These are phyloP conservation scores for Gouania willdenowi DNA, from an alignment of 2,797 vertebrate species.

Conservation along the genomic window DNA sequence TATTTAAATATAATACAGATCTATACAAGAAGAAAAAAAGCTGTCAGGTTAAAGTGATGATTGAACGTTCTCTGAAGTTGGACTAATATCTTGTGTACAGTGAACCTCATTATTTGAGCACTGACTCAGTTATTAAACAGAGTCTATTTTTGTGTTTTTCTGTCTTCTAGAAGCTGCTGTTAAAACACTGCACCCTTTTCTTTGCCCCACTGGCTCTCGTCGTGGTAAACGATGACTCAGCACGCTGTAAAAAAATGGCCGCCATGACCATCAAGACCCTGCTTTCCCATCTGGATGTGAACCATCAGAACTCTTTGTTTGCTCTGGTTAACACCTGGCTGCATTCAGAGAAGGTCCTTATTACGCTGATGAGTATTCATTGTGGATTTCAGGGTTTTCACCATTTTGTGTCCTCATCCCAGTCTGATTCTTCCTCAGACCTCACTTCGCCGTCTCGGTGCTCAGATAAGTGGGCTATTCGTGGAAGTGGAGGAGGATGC, in stretches of 20 bases:
- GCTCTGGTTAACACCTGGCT: slow-evolving; percentile 83
- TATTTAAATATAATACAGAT: too few relatives aligned
- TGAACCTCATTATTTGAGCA: too few relatives aligned
- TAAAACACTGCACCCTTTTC: slow-evolving; percentile 83
- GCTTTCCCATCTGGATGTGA: slow-evolving; percentile 74
- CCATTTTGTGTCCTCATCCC: too few relatives aligned
- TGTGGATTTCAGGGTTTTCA: too few relatives aligned
- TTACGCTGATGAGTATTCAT: too few relatives aligned
- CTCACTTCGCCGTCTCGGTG: slow-evolving; percentile 82
- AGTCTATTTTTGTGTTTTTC: neutral
- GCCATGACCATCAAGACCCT: slow-evolving; percentile 84
- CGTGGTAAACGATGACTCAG: slow-evolving; percentile 88
- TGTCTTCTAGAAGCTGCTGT: slow-evolving; percentile 77
- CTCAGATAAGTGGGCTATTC: slow-evolving; percentile 87
- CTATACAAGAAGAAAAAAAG: too few relatives aligned
- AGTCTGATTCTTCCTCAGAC: slow-evolving; percentile 31
- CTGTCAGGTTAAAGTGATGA: too few relatives aligned
- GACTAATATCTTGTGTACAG: too few relatives aligned
- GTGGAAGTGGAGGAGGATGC: slow-evolving; percentile 85
- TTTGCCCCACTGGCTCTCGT: slow-evolving; percentile 88
- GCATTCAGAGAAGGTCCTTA: slow-evolving; percentile 80
- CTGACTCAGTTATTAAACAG: too few relatives aligned
- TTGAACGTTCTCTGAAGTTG: too few relatives aligned
- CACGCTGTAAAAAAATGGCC: slow-evolving; percentile 92
- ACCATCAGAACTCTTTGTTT: slow-evolving; percentile 83